Evolutionary conservation across 2,113 vertebrate species (phyloP), one percentile per base, ranked within the genome.

Genomic region (Nyctibius bracteatus): DNA sequence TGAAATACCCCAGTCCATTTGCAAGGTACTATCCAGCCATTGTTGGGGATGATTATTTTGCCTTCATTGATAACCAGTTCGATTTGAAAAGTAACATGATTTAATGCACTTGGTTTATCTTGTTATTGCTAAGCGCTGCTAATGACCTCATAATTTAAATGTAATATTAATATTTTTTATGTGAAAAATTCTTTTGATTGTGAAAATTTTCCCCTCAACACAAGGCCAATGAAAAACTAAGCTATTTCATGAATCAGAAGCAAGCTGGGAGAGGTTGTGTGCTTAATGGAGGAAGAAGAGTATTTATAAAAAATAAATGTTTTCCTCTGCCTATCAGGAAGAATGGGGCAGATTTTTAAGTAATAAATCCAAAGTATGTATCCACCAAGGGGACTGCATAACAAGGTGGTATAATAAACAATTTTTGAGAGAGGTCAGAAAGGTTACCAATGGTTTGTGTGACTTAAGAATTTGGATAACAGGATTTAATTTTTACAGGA

Each of bases 361-460:
- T 92, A 95, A 95, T 96, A 97, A 97, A 95, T 95, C 68, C 75
- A 94, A 88, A 57, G 73, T 92, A 94, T 51, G n/a, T 70, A 81
- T 92, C 71, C 62, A 92, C 88, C 73, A 87, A 92, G 49, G 94
- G 85, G 88, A 96, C 86, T 95, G 24, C 73, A 49, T 94, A 90
- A 92, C 93, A 96, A 95, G 87, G 63, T 70, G 35, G 89, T 95
- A 70, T 87, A 96, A 97, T 96, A 97, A 97, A 97, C 96, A 97
- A 33, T 94, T 97, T 95, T 87, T 97, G 97, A 97, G 97, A 97
- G 96, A 92, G 94, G 96, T 97, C 90, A 90, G n/a, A 88, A 90
- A 92, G 95, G 96, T 97, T 94, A 65, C 90, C 41, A 82, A 78
- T 33, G 85, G 91, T 96, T 90, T 92, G 55, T 93, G 86, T 91